A percentile compares a stretch with the other conserved stretches of the same genome.
Evolutionary conservation across 1,140 invertebrate species (phyloP).

Genomic region (Trachymyrmex septentrionalis): DNA sequence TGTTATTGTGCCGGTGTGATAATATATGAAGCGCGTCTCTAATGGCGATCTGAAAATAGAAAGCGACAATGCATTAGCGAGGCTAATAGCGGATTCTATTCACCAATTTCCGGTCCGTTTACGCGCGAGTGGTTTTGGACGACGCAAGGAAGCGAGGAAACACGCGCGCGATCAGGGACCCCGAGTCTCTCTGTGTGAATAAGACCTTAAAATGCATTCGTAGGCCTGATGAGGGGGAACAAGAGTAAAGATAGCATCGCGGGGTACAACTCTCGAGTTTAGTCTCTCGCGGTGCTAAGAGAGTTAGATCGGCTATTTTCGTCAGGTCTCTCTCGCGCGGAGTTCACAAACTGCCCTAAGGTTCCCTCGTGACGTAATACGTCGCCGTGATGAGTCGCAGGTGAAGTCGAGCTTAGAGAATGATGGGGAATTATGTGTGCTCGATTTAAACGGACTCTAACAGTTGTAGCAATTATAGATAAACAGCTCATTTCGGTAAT

Average conservation of each 20-base stretch:
- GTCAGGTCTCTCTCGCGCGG: constrained; percentile 70
- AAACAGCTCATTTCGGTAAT: neutral
- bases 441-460: constrained; percentile 43
- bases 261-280: constrained; percentile 69
- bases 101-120: constrained; percentile 37
- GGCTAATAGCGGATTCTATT: constrained; percentile 36
- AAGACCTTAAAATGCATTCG: constrained; percentile 63
- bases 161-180: neutral
- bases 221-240: constrained; percentile 61
- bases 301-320: constrained; percentile 77
- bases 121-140: neutral
- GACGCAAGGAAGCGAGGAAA: constrained; percentile 8
- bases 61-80: constrained; percentile 42
- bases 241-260: constrained; percentile 78
- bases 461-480: constrained; percentile 28
- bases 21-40: constrained; percentile 23
- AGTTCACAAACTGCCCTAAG: constrained; percentile 75
- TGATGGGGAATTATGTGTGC: constrained; percentile 21
- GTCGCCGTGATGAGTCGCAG: constrained; percentile 41
- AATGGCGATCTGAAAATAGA: constrained; percentile 39
- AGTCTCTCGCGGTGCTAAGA: constrained; percentile 71
- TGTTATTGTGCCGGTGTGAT: constrained; percentile 29
- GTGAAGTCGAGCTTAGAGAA: constrained; percentile 56
- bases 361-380: constrained; percentile 63
- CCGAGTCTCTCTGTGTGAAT: constrained; percentile 58